Evolutionary conservation across 2,888 invertebrate species (phyloP), one percentile per base, ranked within the genome.

Genomic region (Allolobophora icterica): DNA sequence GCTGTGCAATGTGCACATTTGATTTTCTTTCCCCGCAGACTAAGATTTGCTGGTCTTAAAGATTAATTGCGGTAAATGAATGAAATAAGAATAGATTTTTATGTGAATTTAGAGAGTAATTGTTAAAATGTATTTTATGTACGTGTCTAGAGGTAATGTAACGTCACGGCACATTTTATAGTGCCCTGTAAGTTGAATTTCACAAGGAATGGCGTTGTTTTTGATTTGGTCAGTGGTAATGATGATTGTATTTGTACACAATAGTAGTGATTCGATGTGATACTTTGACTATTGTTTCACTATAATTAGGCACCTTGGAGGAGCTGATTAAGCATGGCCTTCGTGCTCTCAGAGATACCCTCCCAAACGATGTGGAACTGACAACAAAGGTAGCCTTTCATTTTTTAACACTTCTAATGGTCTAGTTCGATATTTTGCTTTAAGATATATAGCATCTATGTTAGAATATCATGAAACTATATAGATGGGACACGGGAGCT

Each of bases 311-410:
- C 38, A 38, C 8, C 38, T 38, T 38, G 38, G 8, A 38, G 38
- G 38, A 38, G 38, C 95, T 99, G 90, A 97, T 99, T 30, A 98
- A 98, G 92, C 99, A 99, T 95, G 99, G 99, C 0, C 96, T 99
- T 91, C 96, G 98, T 92, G 99, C 99, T 19, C 96, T 99, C 92
- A 96, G 99, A 91, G 99, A 99, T 94, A 99, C 99, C 3, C 96
- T 99, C 93, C 99, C 99, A 0, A 98, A 98, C 95, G 99, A 99
- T 96, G 97, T 98, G 91, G 98, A 99, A 95, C 96, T 99, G 38
- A 98, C 97, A 91, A 97, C 97, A 87, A 98, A 98, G 97, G 97
- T 97, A 95, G 71, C 35, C 3, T 30, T 38, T 89, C 15, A 42
- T 34, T 90, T 17, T 33, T 5, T 24, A 83, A 42, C 15, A 33